Percentiles rank a stretch among this genome's conserved stretches.
Conservation (phyloP, 2,113 vertebrate genomes). For the Gnathonemus echidnorhynchus region DNA sequence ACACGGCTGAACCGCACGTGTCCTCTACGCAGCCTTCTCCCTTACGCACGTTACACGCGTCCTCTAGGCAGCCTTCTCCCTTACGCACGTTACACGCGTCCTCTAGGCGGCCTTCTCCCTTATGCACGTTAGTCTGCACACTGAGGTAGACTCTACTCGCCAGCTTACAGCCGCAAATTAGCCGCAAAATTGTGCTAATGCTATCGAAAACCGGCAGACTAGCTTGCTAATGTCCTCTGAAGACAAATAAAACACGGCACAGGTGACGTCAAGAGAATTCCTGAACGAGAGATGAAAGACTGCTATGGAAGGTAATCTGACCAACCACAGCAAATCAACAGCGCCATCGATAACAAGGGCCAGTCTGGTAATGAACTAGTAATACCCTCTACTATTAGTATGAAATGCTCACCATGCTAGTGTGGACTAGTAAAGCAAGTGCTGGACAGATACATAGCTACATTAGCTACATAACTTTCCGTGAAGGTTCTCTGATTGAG, state of each 20-base stretch:
- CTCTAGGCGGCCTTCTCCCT: not conserved
- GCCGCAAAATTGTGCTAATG: not conserved
- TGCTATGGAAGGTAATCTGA: not conserved
- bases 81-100: not conserved
- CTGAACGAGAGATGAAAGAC: not conserved
- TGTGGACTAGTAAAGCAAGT: too few relatives aligned
- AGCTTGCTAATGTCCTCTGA: not conserved
- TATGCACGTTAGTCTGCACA: not conserved
- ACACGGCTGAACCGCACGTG: not conserved
- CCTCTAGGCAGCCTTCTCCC: too few relatives aligned
- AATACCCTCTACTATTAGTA: too few relatives aligned
- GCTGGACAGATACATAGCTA: too few relatives aligned
- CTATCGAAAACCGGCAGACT: not conserved
- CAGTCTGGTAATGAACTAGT: too few relatives aligned
- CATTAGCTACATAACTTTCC: too few relatives aligned
- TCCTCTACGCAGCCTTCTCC: not conserved
- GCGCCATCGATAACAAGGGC: too few relatives aligned
- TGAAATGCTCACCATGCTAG: too few relatives aligned
- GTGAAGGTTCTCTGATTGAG: too few relatives aligned
- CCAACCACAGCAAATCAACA: too few relatives aligned
- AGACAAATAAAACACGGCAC: too few relatives aligned
- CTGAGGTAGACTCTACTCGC: not conserved
- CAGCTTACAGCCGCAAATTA: too few relatives aligned
- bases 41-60: not conserved
- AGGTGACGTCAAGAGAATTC: not conserved